Percentiles rank a stretch among this genome's conserved stretches.
Conservation (phyloP, 2,113 vertebrate genomes). For the Sphaerodactylus townsendi region DNA sequence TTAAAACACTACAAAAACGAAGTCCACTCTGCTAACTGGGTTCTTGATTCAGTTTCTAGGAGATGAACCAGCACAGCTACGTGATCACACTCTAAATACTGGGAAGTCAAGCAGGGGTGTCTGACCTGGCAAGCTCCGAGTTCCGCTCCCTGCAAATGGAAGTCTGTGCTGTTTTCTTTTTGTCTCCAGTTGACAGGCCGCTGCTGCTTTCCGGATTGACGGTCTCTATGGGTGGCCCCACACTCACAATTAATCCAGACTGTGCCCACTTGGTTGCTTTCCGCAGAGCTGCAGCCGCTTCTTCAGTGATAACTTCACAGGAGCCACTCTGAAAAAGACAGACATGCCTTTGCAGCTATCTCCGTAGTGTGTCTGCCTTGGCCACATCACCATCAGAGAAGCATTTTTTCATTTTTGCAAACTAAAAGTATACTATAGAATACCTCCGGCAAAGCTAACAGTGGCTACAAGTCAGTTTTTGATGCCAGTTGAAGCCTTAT, state of each 20-base stretch:
- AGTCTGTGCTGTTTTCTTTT: conserved; percentile 95
- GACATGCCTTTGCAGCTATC: background rate
- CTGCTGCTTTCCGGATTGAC: conserved; percentile 82
- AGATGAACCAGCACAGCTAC: background rate
- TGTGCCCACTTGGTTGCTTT: conserved; percentile 99
- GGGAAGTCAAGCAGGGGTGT: background rate
- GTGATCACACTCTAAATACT: too few relatives aligned
- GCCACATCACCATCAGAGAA: too few relatives aligned
- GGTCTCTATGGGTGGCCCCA: conserved; percentile 90
- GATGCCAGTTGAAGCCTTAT: too few relatives aligned
- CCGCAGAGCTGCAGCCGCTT: conserved; percentile 89
- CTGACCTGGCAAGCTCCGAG: conserved; percentile 91
- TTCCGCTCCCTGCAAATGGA: conserved; percentile 94
- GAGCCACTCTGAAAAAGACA: conserved; percentile 84
- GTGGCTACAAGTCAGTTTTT: too few relatives aligned
- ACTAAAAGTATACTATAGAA: background rate
- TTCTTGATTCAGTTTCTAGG: background rate
- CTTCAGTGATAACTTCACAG: conserved; percentile 96
- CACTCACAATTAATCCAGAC: conserved; percentile 94
- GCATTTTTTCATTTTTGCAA: background rate
- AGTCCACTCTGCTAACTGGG: too few relatives aligned
- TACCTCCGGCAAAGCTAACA: too few relatives aligned
- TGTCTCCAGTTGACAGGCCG: conserved; percentile 89
- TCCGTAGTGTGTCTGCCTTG: rapidly evolving
- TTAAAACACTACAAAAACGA: background rate